A percentile compares a stretch with the other conserved stretches of the same genome.
Conservation (phyloP, 1,140 invertebrate species). For the Drosophila sturtevanti region DNA sequence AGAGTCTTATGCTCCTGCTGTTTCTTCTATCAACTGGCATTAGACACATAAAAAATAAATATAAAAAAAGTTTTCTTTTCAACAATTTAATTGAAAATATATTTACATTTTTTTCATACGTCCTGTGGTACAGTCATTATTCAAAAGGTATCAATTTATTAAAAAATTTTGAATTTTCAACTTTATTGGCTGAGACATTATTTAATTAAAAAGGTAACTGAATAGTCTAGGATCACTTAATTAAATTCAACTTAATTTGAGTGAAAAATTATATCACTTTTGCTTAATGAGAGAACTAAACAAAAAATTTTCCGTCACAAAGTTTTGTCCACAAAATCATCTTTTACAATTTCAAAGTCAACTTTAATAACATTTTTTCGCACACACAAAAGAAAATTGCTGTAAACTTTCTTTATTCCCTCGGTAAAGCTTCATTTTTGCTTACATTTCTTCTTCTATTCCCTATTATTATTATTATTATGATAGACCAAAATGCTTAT, state of each 20-base stretch:
- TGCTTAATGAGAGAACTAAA: background rate
- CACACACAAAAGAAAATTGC: background rate
- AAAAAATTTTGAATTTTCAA: no score
- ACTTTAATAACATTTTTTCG: slow-evolving; percentile 11
- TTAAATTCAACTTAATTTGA: no score
- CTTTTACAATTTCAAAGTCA: slow-evolving; percentile 4
- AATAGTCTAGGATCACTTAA: no score
- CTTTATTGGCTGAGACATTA: no score
- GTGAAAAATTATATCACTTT: background rate
- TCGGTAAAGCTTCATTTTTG: slow-evolving; percentile 23
- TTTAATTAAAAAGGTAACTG: no score
- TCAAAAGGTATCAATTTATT: no score
- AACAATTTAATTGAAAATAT: slow-evolving; percentile 9
- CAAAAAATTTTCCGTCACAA: background rate
- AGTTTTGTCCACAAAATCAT: slow-evolving; percentile 1
- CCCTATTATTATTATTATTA: slow-evolving; percentile 54
- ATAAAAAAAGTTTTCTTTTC: slow-evolving; percentile 15
- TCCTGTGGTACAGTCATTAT: background rate
- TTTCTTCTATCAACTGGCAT: background rate
- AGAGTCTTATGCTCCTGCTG: slow-evolving; percentile 19
- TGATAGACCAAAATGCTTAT: slow-evolving; percentile 49
- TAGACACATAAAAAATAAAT: slow-evolving; percentile 3
- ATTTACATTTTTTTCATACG: background rate
- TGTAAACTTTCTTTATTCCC: slow-evolving; percentile 7
- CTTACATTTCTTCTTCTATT: slow-evolving; percentile 43